Percentiles rank a stretch among this genome's conserved stretches.
These are phyloP conservation scores for Micrasema longulum DNA, from an alignment of 1,140 invertebrate genomes.

Conservation along the genomic window DNA sequence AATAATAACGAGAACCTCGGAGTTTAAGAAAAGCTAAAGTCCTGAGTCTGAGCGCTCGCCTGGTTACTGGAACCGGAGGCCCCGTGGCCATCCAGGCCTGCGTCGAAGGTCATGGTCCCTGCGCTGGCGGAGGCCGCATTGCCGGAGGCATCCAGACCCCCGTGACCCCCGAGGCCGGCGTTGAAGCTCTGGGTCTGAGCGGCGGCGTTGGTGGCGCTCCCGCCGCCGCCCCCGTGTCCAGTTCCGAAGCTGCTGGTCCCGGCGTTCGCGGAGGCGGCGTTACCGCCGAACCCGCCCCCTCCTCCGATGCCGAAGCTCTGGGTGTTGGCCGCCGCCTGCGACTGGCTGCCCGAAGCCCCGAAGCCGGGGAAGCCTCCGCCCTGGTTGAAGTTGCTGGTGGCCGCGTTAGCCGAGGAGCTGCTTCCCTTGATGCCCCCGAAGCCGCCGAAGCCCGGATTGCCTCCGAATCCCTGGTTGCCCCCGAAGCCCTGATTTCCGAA, in stretches of 20 bases:
- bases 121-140: conserved; percentile 40
- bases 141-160: conserved; percentile 24
- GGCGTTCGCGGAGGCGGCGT: conserved; percentile 40
- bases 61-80: conserved; percentile 1
- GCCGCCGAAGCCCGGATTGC: conserved; percentile 27
- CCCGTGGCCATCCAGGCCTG: conserved; percentile 19
- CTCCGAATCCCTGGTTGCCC: conserved; percentile 3
- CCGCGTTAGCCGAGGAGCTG: conserved; percentile 39
- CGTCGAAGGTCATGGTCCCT: conserved; percentile 16
- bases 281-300: conserved; percentile 13
- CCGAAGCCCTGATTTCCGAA: conserved; percentile 34
- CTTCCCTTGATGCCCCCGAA: conserved; percentile 36
- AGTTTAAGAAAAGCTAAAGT: conserved; percentile 27
- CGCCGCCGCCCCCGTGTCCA: conserved; percentile 19
- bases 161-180: conserved; percentile 22
- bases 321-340: conserved; percentile 37
- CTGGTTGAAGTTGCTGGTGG: conserved; percentile 39
- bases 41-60: conserved; percentile 44
- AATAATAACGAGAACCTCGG: neutral
- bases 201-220: conserved; percentile 6
- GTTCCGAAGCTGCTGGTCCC: conserved; percentile 15
- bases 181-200: conserved; percentile 44
- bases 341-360: conserved; percentile 16
- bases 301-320: conserved; percentile 37
- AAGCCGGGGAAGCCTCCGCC: conserved; percentile 39